Evolutionary conservation across 2,797 vertebrate genomes (phyloP).

Genomic region (Zonotrichia albicollis): DNA sequence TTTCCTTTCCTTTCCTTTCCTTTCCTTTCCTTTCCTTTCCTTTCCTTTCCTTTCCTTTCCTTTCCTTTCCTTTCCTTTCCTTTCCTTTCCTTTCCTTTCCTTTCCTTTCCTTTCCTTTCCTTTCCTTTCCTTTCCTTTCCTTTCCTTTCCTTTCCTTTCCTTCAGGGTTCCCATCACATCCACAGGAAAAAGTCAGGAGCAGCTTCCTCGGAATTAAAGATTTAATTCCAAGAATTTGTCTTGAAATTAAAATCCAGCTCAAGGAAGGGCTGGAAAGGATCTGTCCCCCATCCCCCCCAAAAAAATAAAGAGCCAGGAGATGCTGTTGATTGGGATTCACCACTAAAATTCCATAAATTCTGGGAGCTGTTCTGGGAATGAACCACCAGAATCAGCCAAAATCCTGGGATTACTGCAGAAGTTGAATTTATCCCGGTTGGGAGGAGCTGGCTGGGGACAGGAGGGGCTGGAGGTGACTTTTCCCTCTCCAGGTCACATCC

Average conservation of each 20-base stretch:
- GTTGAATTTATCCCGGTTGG: not conserved
- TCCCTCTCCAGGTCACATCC: not conserved
- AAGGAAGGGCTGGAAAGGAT: not conserved
- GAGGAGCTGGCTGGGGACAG: not conserved
- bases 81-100: no score
- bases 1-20: no score
- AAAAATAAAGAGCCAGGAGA: not conserved
- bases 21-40: no score
- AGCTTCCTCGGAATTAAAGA: not conserved
- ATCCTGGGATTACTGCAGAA: rapidly evolving
- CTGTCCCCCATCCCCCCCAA: rapidly evolving
- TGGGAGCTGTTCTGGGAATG: not conserved
- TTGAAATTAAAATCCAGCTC: not conserved
- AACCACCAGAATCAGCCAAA: not conserved
- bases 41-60: no score
- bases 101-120: not conserved
- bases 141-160: not conserved
- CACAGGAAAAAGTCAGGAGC: not conserved
- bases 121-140: not conserved
- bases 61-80: no score
- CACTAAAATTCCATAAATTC: not conserved
- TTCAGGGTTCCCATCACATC: rapidly evolving
- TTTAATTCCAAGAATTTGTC: not conserved
- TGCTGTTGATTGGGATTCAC: not conserved
- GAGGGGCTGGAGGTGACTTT: not conserved